Percentiles rank a stretch among this genome's conserved stretches.
These are phyloP conservation scores for Pseudococcus viburni DNA, from an alignment of 2,888 invertebrate species.

Conservation along the genomic window DNA sequence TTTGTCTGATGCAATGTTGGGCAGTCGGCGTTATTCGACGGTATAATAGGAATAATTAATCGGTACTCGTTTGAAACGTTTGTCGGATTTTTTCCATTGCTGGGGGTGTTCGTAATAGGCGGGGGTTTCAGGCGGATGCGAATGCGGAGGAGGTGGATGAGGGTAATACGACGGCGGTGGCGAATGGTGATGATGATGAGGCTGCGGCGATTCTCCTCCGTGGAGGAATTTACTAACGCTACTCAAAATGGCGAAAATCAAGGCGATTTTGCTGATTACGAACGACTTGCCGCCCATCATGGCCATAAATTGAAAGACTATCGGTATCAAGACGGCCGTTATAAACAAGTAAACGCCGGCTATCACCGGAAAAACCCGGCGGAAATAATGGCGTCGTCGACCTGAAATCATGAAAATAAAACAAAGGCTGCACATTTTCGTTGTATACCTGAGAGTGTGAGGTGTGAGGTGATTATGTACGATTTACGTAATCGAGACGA, in stretches of 20 bases:
- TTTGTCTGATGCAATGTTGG: not conserved
- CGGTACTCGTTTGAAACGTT: conserved; percentile 59
- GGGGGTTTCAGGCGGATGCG: not conserved
- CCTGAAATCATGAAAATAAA: conserved; percentile 66
- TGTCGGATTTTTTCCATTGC: conserved; percentile 57
- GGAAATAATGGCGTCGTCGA: conserved; percentile 73
- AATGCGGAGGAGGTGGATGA: conserved; percentile 28
- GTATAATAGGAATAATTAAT: conserved; percentile 59
- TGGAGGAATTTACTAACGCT: conserved; percentile 59
- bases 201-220: not conserved
- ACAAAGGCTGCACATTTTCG: conserved; percentile 31
- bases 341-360: conserved; percentile 84
- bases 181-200: conserved; percentile 22
- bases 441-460: not conserved
- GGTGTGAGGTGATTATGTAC: not conserved
- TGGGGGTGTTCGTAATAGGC: conserved; percentile 45
- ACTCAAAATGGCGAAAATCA: conserved; percentile 73
- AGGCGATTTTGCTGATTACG: conserved; percentile 84
- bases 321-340: conserved; percentile 82
- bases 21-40: not conserved
- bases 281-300: conserved; percentile 87
- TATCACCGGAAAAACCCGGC: conserved; percentile 80
- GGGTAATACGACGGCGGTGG: conserved; percentile 18
- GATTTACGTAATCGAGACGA: not conserved
- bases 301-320: conserved; percentile 88